These are phyloP conservation scores for Plemyria rubiginata DNA, from an alignment of 2,888 invertebrate genomes.

Conservation along the genomic window DNA sequence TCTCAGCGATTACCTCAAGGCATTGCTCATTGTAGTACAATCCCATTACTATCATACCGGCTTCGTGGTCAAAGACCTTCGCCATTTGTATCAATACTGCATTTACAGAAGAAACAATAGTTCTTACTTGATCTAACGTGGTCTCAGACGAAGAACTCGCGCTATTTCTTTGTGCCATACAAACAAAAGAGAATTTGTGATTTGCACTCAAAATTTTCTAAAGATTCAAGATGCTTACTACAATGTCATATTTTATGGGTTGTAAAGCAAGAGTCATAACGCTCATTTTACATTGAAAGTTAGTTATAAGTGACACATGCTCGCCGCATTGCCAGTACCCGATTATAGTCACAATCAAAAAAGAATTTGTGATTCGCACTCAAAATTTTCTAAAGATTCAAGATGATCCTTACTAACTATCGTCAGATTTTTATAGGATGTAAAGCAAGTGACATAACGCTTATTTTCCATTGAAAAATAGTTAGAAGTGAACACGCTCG, in stretches of 20 bases:
- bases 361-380: not conserved
- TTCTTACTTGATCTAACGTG: not conserved
- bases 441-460: conserved; percentile 18
- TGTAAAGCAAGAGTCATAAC: conserved; percentile 15
- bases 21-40: conserved; percentile 42
- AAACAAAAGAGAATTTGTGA: not conserved
- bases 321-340: conserved; percentile 44
- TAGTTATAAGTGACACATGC: conserved; percentile 25
- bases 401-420: not conserved
- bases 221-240: not conserved
- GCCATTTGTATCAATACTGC: conserved; percentile 41
- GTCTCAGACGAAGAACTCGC: not conserved
- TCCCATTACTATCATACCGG: conserved; percentile 39
- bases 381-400: not conserved
- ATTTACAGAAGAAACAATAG: conserved; percentile 16
- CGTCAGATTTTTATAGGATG: not conserved
- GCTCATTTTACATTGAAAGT: conserved; percentile 21
- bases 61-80: conserved; percentile 40
- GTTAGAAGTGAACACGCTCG: conserved; percentile 24
- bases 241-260: not conserved
- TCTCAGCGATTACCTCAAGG: conserved; percentile 37
- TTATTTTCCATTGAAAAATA: conserved; percentile 21
- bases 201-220: not conserved
- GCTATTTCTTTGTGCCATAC: not conserved
- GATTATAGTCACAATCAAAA: conserved; percentile 50